Conservation (phyloP, 2,888 invertebrate genomes). For the Pantelozetes paolii region DNA sequence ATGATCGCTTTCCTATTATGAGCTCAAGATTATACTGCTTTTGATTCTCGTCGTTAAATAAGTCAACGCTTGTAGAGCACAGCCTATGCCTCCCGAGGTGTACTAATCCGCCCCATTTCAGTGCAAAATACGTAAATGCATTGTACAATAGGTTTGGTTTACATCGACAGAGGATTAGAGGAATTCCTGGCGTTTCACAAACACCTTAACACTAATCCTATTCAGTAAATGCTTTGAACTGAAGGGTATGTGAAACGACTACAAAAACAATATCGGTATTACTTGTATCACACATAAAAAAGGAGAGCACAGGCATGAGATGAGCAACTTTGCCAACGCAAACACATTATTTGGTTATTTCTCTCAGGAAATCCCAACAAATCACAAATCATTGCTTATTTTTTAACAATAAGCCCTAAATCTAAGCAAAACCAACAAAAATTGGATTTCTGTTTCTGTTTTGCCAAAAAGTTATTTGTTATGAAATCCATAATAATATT, state of each 20-base stretch:
- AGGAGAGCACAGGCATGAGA: neutral
- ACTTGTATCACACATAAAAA: conserved; percentile 17
- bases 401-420: conserved; percentile 34
- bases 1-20: conserved; percentile 39
- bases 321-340: neutral
- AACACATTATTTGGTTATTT: conserved; percentile 27
- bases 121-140: conserved; percentile 29
- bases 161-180: conserved; percentile 34
- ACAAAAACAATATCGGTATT: conserved; percentile 35
- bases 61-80: conserved; percentile 8
- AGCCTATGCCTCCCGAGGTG: conserved; percentile 8
- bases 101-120: conserved; percentile 20
- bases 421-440: conserved; percentile 30
- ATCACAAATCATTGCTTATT: conserved; percentile 28
- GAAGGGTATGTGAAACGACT: conserved; percentile 34
- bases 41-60: conserved; percentile 34
- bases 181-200: conserved; percentile 34
- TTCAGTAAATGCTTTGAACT: conserved; percentile 16
- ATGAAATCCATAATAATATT: conserved; percentile 28
- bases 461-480: conserved; percentile 31
- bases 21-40: conserved; percentile 34
- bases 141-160: conserved; percentile 8
- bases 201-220: conserved; percentile 37
- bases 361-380: conserved; percentile 33
- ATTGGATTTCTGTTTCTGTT: conserved; percentile 32